phyloP scores from a whole-genome alignment of 2,888 invertebrate genomes.

The Antheraea assamensis region DNA sequence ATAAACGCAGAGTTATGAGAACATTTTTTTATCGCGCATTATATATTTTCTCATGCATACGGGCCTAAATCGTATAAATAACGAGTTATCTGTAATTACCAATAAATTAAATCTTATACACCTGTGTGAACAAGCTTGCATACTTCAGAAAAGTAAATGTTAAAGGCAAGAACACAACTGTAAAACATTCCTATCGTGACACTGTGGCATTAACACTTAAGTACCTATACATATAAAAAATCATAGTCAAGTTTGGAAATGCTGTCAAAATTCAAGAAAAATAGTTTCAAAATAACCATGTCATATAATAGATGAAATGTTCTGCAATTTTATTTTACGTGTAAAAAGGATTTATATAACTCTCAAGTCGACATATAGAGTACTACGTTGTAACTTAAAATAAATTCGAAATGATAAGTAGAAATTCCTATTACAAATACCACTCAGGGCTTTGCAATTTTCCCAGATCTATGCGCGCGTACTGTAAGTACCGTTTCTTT shows the following conservation, averaged over 20 bases:
- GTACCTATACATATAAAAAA: constrained; percentile 35
- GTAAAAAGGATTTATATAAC: neutral
- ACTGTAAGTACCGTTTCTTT: no score
- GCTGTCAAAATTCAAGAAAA: no score
- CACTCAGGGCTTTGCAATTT: no score
- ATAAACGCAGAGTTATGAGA: no score
- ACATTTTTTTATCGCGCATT: neutral
- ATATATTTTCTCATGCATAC: neutral
- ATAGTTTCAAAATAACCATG: neutral
- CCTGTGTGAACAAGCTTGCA: constrained; percentile 19
- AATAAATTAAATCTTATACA: neutral
- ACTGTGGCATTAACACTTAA: constrained; percentile 51
- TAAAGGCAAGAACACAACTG: constrained; percentile 32
- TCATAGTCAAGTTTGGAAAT: constrained; percentile 34
- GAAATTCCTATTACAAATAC: no score
- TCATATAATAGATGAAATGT: neutral
- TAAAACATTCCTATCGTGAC: constrained; percentile 40
- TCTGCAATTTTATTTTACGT: neutral
- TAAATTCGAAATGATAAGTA: no score
- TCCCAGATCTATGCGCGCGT: no score
- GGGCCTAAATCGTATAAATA: neutral
- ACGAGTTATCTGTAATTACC: neutral
- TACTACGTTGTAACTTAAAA: neutral
- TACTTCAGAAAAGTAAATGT: constrained; percentile 21
- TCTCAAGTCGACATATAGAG: neutral